Conservation (phyloP, 2,888 invertebrate genomes). For the Strigamia crassipes region DNA sequence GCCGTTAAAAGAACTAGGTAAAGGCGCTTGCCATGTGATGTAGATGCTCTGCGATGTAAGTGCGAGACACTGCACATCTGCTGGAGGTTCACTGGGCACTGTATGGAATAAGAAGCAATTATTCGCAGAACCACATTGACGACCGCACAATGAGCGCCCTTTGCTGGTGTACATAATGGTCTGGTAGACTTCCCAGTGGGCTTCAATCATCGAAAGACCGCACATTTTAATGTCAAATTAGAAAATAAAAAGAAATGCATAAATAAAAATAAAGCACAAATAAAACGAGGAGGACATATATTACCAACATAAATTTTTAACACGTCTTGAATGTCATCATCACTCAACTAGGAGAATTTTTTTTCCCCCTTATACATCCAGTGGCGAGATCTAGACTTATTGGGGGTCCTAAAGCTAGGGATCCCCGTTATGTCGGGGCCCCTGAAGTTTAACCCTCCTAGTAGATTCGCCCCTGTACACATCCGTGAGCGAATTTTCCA, state of each 20-base stretch:
- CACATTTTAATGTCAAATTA: slow-evolving; percentile 35
- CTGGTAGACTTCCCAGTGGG: neutral
- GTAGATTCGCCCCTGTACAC: no score
- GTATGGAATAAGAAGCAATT: slow-evolving; percentile 46
- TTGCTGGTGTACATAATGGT: slow-evolving; percentile 17
- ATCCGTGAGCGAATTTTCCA: neutral
- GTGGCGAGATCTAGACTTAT: no score
- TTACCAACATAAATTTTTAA: neutral
- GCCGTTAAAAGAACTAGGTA: slow-evolving; percentile 87
- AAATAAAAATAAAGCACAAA: neutral
- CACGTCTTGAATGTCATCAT: neutral
- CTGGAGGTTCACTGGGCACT: slow-evolving; percentile 66
- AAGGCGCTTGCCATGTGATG: slow-evolving; percentile 93
- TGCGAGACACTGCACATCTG: slow-evolving; percentile 88
- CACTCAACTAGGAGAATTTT: neutral
- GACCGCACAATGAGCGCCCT: slow-evolving; percentile 32
- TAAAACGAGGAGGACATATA: neutral
- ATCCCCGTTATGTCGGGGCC: no score
- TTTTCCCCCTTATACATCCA: no score
- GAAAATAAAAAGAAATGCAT: slow-evolving; percentile 22
- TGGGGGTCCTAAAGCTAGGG: no score
- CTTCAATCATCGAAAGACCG: slow-evolving; percentile 8
- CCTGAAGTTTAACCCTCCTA: no score
- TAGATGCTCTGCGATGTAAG: slow-evolving; percentile 92
- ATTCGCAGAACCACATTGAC: slow-evolving; percentile 37